Percentiles rank a stretch among this genome's conserved stretches.
Conservation (phyloP, 2,113 vertebrate species). For the Otus sunia region DNA sequence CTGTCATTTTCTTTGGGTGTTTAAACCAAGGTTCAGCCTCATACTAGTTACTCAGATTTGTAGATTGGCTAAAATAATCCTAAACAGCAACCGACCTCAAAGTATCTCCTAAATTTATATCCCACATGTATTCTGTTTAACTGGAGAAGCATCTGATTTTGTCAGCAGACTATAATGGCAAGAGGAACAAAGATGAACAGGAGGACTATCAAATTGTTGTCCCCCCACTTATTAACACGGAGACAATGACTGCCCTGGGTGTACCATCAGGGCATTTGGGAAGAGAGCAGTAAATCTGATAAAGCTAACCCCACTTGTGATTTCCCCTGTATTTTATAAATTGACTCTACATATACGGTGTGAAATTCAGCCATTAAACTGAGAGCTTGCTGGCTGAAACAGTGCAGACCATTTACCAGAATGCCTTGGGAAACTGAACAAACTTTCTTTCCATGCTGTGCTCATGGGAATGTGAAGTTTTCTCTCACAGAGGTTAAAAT, state of each 20-base stretch:
- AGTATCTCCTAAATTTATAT: neutral
- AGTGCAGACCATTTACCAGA: neutral
- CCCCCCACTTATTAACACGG: neutral
- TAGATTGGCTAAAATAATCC: neutral
- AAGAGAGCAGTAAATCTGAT: neutral
- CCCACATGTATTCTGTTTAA: neutral
- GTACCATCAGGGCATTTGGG: neutral
- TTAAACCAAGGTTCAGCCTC: neutral
- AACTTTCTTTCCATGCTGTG: neutral
- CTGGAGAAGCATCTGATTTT: neutral
- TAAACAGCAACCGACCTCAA: neutral
- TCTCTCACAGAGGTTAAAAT: neutral
- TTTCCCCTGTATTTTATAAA: neutral
- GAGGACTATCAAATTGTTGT: neutral
- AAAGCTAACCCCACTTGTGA: neutral
- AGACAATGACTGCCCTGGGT: neutral
- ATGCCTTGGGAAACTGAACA: slow-evolving; percentile 10
- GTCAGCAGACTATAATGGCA: no score
- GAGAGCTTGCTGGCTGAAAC: neutral
- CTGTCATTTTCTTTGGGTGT: neutral
- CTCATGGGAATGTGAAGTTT: neutral
- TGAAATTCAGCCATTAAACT: neutral
- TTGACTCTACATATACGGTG: neutral
- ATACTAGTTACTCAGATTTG: neutral
- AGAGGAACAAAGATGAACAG: neutral